Evolutionary conservation across 2,113 vertebrate species (phyloP), one percentile per base, ranked within the genome.

Genomic region (Semnornis frantzii): DNA sequence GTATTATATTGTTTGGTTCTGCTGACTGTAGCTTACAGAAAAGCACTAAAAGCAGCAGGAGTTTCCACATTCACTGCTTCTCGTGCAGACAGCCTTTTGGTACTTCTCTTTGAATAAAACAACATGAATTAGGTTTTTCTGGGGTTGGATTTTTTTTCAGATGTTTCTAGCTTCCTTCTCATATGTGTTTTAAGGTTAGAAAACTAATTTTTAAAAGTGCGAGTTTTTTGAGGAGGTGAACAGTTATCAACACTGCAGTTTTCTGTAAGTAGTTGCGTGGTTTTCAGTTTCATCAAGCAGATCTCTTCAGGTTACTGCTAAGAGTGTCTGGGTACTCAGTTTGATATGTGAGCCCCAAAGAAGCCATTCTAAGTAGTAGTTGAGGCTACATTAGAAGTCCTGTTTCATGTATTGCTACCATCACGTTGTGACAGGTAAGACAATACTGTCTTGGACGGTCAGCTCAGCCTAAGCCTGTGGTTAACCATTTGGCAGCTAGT

Each of bases 41-140:
- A 89, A 65, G 52, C 93, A 70, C 27, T 92, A 87, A 87, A 89
- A 93, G 33, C 96, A 93, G 75, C 87, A 83, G 87, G 89, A 71
- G 44, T 30, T 92, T 77, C 79, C 48, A 48, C 19, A 33, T 77
- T 80, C 15, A 15, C 66, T 15, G 77, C 74, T 68, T 37, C 63
- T 76, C 9, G 3, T 21, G 60, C 69, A 94, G 87, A 50, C 70
- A 89, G 89, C 48, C 19, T 91, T 91, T 85, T 82, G 64, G 82
- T 91, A 23, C 64, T 83, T 31, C 62, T 87, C 63, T 91, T 79
- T 64, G 75, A 92, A 68, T n/a, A 60, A 72, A 63, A 39, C 72
- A 57, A 68, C 7, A 2, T 37, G 75, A 73, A 54, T 69, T 58
- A 71, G 84, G 64, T 54, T 57, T 95, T 89, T 92, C 39, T 74